Conservation (phyloP, 1,140 invertebrate species). For the Neodiprion virginianus region DNA sequence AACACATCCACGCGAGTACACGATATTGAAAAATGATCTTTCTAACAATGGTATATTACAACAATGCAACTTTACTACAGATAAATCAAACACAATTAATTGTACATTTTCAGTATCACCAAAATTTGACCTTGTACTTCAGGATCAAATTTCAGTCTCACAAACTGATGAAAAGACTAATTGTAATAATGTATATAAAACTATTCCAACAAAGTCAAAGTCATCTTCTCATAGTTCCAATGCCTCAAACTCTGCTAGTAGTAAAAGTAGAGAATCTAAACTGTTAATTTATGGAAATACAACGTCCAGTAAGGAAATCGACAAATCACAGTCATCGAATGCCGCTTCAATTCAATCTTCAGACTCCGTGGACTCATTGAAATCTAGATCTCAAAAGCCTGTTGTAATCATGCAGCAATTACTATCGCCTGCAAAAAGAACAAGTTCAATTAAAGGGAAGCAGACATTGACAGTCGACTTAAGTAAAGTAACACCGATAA, state of each 20-base stretch:
- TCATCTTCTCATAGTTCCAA: neutral
- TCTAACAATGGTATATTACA: neutral
- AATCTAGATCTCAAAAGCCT: conserved; percentile 5
- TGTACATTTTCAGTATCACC: neutral
- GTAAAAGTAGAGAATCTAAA: neutral
- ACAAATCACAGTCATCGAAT: neutral
- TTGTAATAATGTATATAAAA: neutral
- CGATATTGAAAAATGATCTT: neutral
- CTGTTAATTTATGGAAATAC: neutral
- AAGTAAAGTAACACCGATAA: neutral
- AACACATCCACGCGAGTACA: neutral
- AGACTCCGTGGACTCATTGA: neutral
- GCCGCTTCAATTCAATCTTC: neutral
- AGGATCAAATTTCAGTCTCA: neutral
- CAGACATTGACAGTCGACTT: neutral
- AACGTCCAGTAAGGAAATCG: neutral
- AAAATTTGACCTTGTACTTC: neutral
- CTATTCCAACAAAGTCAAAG: neutral
- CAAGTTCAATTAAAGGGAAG: neutral
- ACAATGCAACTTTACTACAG: neutral
- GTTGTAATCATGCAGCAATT: conserved; percentile 12
- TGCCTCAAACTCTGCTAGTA: neutral
- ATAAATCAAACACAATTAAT: neutral
- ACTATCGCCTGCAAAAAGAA: neutral
- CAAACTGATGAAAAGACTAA: neutral